phyloP scores from a whole-genome alignment of 1,140 invertebrate genomes.

The Schlechtendalia chinensis region DNA sequence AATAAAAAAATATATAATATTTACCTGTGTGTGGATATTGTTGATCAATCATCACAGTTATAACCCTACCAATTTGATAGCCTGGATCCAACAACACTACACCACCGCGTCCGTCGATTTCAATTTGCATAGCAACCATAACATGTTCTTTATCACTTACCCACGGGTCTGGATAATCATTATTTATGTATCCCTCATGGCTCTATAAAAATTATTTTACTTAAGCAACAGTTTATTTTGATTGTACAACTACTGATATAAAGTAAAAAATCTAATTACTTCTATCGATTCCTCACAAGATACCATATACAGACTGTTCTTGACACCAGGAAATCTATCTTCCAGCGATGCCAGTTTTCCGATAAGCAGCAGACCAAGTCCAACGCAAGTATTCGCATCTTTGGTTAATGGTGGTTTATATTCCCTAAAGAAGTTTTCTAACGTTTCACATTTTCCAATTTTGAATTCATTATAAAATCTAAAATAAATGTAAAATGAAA shows the following conservation, averaged over 20 bases:
- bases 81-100: conserved; percentile 82
- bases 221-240: not conserved
- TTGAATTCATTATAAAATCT: conserved; percentile 74
- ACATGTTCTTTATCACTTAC: conserved; percentile 81
- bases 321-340: conserved; percentile 63
- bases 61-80: conserved; percentile 80
- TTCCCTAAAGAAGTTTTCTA: conserved; percentile 69
- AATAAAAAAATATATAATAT: conserved; percentile 37
- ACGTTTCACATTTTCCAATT: conserved; percentile 61
- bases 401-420: conserved; percentile 76
- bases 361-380: conserved; percentile 76
- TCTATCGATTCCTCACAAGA: conserved; percentile 84
- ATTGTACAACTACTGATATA: conserved; percentile 54
- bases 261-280: conserved; percentile 66
- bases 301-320: conserved; percentile 68
- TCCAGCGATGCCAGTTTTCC: conserved; percentile 61
- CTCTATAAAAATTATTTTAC: conserved; percentile 52
- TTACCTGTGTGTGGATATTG: conserved; percentile 79
- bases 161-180: conserved; percentile 53
- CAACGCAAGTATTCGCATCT: conserved; percentile 83
- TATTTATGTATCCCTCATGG: conserved; percentile 56
- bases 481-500: conserved; percentile 20
- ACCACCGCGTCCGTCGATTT: conserved; percentile 70
- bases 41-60: conserved; percentile 83
- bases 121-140: conserved; percentile 73